Evolutionary conservation across 2,888 invertebrate genomes (phyloP), one percentile per base, ranked within the genome.

Genomic region (Nasonia oneida): DNA sequence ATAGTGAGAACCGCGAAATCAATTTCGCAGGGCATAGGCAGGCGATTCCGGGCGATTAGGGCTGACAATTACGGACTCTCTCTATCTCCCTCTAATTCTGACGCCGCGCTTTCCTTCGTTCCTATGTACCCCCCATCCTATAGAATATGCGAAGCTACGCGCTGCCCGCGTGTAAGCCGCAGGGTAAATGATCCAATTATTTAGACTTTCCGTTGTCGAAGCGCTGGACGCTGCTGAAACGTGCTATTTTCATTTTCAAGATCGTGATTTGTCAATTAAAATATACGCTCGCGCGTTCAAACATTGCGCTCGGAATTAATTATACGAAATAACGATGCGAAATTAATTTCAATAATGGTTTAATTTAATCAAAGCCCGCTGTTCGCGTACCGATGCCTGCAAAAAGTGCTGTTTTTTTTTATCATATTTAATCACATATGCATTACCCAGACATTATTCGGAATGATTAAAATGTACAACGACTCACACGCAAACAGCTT

Each of bases 21-120:
- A 87, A 87, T 87, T 87, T 87, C 80, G 85, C 84, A 81, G 78
- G 77, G 77, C 81, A 81, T 77, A 81, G 85, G 80, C 73, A 73
- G 80, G 76, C 80, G 80, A 83, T 83, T 86, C 81, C 83, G 57
- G 70, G 18, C 81, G 83, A 86, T 84, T 84, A 86, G 75, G 78
- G 78, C 74, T 78, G 84, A 84, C 86, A 84, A 86, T 86, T 84
- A 86, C 83, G 67, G 23, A 39, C 73, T 61, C 73, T 47, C 77
- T 61, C 61, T 61, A 23, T 61, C 23, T 23, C 61, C 23, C 61
- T 67, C 73, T 73, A 42, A 73, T 73, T 37, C 73, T 73, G 73
- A 42, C 39, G 37, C 18, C n/a, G 73, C 42, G 10, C 33, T 73
- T 42, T 73, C 23, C 37, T 42, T 73, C 73, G 39, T 73, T 42